phyloP scores from a whole-genome alignment of 2,888 invertebrate species.

The Eurytoma californica region DNA sequence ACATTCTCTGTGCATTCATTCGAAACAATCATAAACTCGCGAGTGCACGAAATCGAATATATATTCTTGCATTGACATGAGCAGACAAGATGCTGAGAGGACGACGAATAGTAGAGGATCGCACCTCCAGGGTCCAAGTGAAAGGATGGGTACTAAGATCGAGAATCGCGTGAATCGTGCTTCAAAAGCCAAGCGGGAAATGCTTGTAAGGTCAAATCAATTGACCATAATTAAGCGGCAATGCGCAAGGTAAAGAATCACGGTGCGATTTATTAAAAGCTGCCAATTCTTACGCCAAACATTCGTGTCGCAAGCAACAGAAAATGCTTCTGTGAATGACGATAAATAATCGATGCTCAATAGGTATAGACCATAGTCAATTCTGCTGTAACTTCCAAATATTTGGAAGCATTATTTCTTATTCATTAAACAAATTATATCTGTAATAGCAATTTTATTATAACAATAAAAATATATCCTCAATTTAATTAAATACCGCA shows the following conservation, averaged over 20 bases:
- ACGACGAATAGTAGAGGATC: neutral
- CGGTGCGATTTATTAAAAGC: slow-evolving; percentile 33
- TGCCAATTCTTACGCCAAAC: neutral
- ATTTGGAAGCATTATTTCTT: no score
- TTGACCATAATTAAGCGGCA: slow-evolving; percentile 45
- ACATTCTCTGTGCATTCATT: neutral
- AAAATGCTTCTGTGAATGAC: neutral
- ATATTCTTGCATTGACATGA: neutral
- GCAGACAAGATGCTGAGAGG: neutral
- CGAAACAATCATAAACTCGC: neutral
- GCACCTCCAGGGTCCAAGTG: neutral
- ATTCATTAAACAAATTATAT: no score
- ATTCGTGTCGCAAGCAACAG: neutral
- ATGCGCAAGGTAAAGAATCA: slow-evolving; percentile 43
- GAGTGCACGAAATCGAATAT: neutral
- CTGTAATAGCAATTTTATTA: no score
- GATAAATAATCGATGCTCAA: neutral
- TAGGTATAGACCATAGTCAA: neutral
- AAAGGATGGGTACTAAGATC: slow-evolving; percentile 13
- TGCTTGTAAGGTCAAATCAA: slow-evolving; percentile 47
- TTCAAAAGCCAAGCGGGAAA: neutral
- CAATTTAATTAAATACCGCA: no score
- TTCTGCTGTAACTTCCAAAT: no score
- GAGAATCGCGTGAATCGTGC: no score
- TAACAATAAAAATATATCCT: no score